These are phyloP conservation scores for Smutsia gigantea DNA, from an alignment of 2,797 vertebrate genomes.

Conservation along the genomic window DNA sequence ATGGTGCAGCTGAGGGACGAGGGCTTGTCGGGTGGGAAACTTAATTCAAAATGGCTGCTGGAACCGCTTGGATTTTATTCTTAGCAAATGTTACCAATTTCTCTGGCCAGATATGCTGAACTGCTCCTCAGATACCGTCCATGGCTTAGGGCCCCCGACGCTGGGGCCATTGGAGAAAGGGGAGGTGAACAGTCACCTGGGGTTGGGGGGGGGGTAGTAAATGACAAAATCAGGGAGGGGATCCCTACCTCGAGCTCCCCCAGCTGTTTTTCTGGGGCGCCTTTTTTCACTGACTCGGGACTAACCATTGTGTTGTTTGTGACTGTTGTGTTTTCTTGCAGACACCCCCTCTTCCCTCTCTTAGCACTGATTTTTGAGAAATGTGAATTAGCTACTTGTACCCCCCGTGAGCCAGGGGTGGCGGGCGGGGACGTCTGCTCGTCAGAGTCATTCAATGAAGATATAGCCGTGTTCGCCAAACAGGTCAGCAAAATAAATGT, in stretches of 20 bases:
- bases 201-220: background rate
- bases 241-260: slow-evolving; percentile 54
- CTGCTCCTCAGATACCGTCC: slow-evolving; percentile 35
- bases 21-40: slow-evolving; percentile 79
- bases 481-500: slow-evolving; percentile 92
- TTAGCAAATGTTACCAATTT: slow-evolving; percentile 79
- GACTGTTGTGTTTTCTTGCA: slow-evolving; percentile 94
- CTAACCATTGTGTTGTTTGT: slow-evolving; percentile 86
- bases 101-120: slow-evolving; percentile 53
- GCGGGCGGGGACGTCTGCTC: slow-evolving; percentile 99
- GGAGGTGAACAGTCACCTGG: slow-evolving; percentile 61
- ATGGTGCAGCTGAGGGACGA: slow-evolving; percentile 50
- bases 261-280: slow-evolving; percentile 62
- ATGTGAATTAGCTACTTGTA: slow-evolving; percentile 99
- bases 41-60: slow-evolving; percentile 89
- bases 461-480: slow-evolving; percentile 99
- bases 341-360: slow-evolving; percentile 99
- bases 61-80: slow-evolving; percentile 83
- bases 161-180: slow-evolving; percentile 44
- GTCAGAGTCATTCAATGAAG: slow-evolving; percentile 99
- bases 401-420: slow-evolving; percentile 98
- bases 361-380: slow-evolving; percentile 99
- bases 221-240: slow-evolving; percentile 36
- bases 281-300: slow-evolving; percentile 62
- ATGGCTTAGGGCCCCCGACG: slow-evolving; percentile 59